phyloP scores from a whole-genome alignment of 2,113 vertebrate species.

The pig (Sus scrofa) region DNA sequence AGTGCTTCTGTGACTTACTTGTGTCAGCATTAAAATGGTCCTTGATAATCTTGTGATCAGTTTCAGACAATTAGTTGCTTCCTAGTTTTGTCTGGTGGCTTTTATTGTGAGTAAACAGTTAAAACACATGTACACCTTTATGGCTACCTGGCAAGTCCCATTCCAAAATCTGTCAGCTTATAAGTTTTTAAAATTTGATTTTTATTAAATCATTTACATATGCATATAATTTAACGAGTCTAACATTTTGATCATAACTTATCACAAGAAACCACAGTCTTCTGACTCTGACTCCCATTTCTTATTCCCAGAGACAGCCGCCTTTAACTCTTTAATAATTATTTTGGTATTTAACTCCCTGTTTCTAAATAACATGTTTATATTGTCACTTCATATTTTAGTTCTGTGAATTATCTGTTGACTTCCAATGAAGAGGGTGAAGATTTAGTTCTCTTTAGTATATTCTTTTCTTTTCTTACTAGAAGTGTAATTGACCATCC shows the following conservation, averaged over 20 bases:
- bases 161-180: slow-evolving; percentile 2
- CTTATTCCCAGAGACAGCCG: background rate
- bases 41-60: background rate
- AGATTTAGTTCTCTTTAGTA: background rate
- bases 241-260: background rate
- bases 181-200: slow-evolving; percentile 32
- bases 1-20: slow-evolving; percentile 18
- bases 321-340: slow-evolving; percentile 20
- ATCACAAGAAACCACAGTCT: background rate
- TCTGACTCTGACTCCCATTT: background rate
- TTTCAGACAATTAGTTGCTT: slow-evolving; percentile 18
- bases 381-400: background rate
- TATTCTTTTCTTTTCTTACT: no score
- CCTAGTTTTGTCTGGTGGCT: background rate
- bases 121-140: background rate
- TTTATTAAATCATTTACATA: background rate
- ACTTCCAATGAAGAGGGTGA: background rate
- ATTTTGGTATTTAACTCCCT: background rate
- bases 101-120: background rate
- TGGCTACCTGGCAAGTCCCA: background rate
- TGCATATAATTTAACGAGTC: background rate
- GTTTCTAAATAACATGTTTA: background rate
- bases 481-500: no score
- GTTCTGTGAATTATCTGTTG: background rate
- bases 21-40: background rate